phyloP scores from a whole-genome alignment of 2,888 invertebrate species.

The Macrosiphum euphorbiae region DNA sequence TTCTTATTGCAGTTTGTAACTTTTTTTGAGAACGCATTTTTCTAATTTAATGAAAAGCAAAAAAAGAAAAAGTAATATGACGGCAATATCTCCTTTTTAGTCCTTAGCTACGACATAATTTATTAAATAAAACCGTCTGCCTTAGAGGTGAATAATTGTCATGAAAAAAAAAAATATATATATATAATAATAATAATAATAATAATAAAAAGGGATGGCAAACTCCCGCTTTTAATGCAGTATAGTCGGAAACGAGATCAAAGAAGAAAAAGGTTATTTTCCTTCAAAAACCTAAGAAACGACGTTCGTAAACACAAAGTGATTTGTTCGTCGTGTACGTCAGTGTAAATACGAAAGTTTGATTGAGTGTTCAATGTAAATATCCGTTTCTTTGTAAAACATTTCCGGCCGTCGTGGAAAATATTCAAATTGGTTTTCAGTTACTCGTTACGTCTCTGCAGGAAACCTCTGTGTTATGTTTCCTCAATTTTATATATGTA shows the following conservation, averaged over 20 bases:
- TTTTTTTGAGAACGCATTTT: slow-evolving; percentile 58
- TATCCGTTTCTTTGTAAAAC: slow-evolving; percentile 63
- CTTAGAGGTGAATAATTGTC: slow-evolving; percentile 62
- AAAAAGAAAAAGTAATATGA: slow-evolving; percentile 61
- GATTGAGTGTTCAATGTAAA: slow-evolving; percentile 64
- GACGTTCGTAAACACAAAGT: slow-evolving; percentile 60
- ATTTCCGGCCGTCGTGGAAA: slow-evolving; percentile 56
- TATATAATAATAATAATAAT: not conserved
- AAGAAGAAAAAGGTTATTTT: slow-evolving; percentile 60
- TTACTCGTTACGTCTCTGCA: slow-evolving; percentile 57
- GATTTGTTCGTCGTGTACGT: slow-evolving; percentile 59
- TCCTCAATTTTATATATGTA: not conserved
- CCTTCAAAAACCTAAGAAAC: slow-evolving; percentile 51
- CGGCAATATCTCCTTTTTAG: slow-evolving; percentile 62
- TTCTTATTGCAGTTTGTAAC: slow-evolving; percentile 62
- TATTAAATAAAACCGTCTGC: slow-evolving; percentile 64
- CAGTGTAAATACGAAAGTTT: slow-evolving; percentile 64
- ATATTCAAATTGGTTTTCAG: slow-evolving; percentile 64
- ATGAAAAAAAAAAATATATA: slow-evolving; percentile 30
- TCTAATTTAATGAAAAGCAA: slow-evolving; percentile 62
- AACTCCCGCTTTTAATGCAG: slow-evolving; percentile 59
- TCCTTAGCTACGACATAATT: slow-evolving; percentile 54
- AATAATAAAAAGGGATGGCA: slow-evolving; percentile 32
- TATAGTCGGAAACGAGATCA: slow-evolving; percentile 56
- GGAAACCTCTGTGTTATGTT: slow-evolving; percentile 41